Evolutionary conservation across 2,113 vertebrate species (phyloP).

Genomic region (Cariama cristata): DNA sequence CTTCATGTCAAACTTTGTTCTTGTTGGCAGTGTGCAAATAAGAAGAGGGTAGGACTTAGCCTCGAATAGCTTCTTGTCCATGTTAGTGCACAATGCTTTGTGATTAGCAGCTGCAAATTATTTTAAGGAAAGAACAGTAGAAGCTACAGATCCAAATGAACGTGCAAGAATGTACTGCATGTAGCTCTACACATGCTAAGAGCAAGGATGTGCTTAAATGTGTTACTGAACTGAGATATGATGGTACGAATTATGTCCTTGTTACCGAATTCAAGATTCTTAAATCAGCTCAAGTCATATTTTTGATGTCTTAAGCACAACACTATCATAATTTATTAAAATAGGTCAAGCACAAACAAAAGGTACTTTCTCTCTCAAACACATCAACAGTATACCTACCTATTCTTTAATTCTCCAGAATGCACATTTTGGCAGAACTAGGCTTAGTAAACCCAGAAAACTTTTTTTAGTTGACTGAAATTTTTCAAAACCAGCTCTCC

Average conservation of each 20-base stretch:
- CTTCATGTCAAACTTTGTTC: not conserved
- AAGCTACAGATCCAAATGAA: not conserved
- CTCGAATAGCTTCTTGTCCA: not conserved
- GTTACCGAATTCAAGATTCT: not conserved
- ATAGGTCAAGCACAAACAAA: not conserved
- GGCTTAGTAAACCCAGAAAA: not conserved
- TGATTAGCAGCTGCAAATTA: not conserved
- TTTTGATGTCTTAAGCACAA: not conserved
- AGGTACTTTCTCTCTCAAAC: not conserved
- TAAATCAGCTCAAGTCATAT: not conserved
- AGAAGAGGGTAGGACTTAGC: not conserved
- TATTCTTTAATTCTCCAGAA: not conserved
- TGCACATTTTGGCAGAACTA: not conserved
- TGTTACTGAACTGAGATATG: not conserved
- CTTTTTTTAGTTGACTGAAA: not conserved
- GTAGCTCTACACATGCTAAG: not conserved
- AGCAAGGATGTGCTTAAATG: not conserved
- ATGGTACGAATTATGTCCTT: not conserved
- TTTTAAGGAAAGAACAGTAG: not conserved
- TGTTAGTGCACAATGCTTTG: not conserved
- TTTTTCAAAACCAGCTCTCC: not conserved
- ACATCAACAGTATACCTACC: fast-evolving
- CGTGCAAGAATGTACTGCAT: not conserved
- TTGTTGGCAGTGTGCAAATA: not conserved
- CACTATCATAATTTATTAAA: not conserved